Evolutionary conservation across 2,797 vertebrate species (phyloP), one percentile per base, ranked within the genome.

Genomic region (Coregonus sp.): DNA sequence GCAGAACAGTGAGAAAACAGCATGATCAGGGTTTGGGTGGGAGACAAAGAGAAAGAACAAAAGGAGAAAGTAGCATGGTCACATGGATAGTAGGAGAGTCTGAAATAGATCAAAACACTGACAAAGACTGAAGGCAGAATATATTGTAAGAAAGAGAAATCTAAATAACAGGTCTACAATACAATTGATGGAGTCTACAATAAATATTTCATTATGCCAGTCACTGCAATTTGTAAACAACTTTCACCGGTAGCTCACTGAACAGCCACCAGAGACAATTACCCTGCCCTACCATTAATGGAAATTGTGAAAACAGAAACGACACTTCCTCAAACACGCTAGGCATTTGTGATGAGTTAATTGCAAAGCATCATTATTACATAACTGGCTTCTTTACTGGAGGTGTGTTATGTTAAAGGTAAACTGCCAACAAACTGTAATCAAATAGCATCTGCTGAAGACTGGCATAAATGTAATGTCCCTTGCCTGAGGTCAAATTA

Each of bases 1-100:
- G 84, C 4, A 81, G 0, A 77, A 16, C 25, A 73, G 25, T 25
- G 4, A 56, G 73, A 87, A 1, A 78, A 79, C 5, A 79, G 6
- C 2, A 25, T n/a, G 16, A 33, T 56, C 71, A 73, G 33, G 35
- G 37, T 47, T 47, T 25, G 14, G 11, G 51, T 25, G 47, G 65
- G 31, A 40, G 51, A 54, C 16, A 33, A 20, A 56, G 63, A 65
- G 12, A 18, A 7, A 63, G 0, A 65, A 16, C 11, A 25, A 40
- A 16, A 65, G 35, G 14, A 31, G 18, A 52, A 61, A 20, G 15
- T 4, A 37, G 50, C 3, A 37, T 5, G 18, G 20, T 25, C 20
- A 14, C 14, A 0, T 2, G 25, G 40, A 33, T 66, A 7, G 29
- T 14, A 29, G 31, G 11, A 40, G 40, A 59, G 18, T 52, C 52